A percentile compares a stretch with the other conserved stretches of the same genome.
Evolutionary conservation across 1,140 invertebrate genomes (phyloP).

Genomic region (Antheraea pernyi): DNA sequence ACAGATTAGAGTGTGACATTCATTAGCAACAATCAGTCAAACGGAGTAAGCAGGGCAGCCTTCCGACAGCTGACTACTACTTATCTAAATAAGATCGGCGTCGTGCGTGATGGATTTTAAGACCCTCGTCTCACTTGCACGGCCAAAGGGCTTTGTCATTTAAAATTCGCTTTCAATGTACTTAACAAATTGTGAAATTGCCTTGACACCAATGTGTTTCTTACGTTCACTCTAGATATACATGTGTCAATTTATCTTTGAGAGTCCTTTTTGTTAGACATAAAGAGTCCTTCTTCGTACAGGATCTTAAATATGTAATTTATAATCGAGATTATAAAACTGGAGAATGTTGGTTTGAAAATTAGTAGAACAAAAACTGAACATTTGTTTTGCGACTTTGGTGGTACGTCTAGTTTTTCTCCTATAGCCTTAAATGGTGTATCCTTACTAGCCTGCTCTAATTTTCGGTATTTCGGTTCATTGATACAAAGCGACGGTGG

Average conservation of each 20-base stretch:
- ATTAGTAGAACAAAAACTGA: too few species aligned
- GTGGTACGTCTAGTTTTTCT: too few species aligned
- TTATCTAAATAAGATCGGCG: constrained; percentile 73
- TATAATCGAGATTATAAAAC: too few species aligned
- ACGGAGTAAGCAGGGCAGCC: constrained; percentile 55
- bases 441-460: too few species aligned
- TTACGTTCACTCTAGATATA: neutral
- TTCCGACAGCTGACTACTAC: constrained; percentile 57
- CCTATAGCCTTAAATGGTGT: too few species aligned
- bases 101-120: constrained; percentile 68
- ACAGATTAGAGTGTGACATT: constrained; percentile 59
- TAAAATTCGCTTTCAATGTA: constrained; percentile 25
- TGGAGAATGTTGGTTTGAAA: too few species aligned
- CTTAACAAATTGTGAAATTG: constrained; percentile 5
- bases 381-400: too few species aligned
- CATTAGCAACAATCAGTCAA: constrained; percentile 71
- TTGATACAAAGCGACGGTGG: too few species aligned
- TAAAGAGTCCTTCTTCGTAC: neutral
- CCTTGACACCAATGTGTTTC: neutral
- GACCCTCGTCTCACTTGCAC: constrained; percentile 41
- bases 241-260: neutral
- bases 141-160: constrained; percentile 31
- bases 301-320: neutral
- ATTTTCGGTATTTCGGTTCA: too few species aligned
- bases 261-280: neutral